These are phyloP conservation scores for Aporophyla nigra DNA, from an alignment of 2,888 invertebrate genomes.

Conservation along the genomic window DNA sequence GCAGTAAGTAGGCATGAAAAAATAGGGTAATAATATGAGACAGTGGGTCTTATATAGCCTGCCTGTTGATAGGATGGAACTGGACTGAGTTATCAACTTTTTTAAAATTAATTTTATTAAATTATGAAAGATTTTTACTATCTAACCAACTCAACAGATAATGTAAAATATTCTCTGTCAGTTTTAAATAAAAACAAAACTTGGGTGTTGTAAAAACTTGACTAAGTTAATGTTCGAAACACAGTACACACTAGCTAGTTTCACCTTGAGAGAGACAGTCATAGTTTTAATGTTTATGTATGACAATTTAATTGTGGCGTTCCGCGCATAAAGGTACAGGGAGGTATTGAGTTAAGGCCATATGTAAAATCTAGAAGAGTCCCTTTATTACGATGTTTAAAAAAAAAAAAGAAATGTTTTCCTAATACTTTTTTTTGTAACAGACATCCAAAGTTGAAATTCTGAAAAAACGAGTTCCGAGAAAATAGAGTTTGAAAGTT, in stretches of 20 bases:
- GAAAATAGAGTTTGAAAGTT: no score
- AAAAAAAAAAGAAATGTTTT: no score
- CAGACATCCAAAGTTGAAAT: no score
- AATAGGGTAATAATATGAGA: background rate
- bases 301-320: background rate
- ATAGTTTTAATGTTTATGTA: background rate
- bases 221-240: background rate
- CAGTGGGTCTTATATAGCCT: background rate
- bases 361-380: no score
- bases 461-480: no score
- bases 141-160: background rate
- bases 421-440: no score
- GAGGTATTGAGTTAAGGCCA: no score
- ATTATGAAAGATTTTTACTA: background rate
- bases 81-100: background rate
- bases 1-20: slow-evolving; percentile 2
- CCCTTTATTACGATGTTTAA: no score
- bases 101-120: no score
- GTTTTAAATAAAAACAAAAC: background rate
- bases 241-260: background rate
- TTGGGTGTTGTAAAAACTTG: background rate
- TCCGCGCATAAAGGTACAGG: no score
- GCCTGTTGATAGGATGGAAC: background rate
- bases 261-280: background rate
- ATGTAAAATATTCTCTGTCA: background rate